Evolutionary conservation across 1,140 invertebrate genomes (phyloP).

Genomic region (Drosophila tropicalis): DNA sequence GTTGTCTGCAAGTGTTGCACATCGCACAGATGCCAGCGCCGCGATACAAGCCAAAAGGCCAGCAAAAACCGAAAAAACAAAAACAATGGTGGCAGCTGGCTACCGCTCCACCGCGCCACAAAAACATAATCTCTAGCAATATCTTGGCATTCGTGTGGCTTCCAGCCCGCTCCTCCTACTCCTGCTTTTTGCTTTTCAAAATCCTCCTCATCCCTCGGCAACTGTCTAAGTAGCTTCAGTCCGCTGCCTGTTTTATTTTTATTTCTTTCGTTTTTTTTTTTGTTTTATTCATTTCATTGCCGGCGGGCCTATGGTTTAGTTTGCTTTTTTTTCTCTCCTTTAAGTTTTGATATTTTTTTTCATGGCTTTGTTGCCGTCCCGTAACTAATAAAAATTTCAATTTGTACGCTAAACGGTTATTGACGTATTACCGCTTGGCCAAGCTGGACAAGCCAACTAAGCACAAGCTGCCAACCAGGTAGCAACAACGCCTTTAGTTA

Average conservation of each 20-base stretch:
- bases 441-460: conserved; percentile 27
- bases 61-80: conserved; percentile 71
- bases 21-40: conserved; percentile 75
- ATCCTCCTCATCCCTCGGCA: conserved; percentile 8
- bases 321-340: conserved; percentile 57
- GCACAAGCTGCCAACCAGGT: conserved; percentile 45
- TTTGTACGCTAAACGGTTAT: conserved; percentile 81
- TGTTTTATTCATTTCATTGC: conserved; percentile 55
- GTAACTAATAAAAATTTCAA: conserved; percentile 82
- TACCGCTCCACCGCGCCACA: conserved; percentile 59
- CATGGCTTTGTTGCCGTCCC: conserved; percentile 38
- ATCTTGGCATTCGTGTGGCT: conserved; percentile 75
- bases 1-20: conserved; percentile 79
- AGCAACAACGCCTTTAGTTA: conserved; percentile 79
- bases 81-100: conserved; percentile 74
- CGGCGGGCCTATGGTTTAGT: conserved; percentile 69
- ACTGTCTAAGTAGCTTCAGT: conserved; percentile 70
- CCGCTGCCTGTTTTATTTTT: conserved; percentile 35
- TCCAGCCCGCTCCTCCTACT: conserved; percentile 37
- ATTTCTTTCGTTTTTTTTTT: conserved; percentile 41
- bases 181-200: background rate
- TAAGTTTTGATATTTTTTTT: conserved; percentile 15
- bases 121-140: conserved; percentile 78
- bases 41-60: conserved; percentile 77
- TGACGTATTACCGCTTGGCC: conserved; percentile 77